Base-by-base conservation (phyloP, 2,888 invertebrate species). In the Meteorus colon region DNA sequence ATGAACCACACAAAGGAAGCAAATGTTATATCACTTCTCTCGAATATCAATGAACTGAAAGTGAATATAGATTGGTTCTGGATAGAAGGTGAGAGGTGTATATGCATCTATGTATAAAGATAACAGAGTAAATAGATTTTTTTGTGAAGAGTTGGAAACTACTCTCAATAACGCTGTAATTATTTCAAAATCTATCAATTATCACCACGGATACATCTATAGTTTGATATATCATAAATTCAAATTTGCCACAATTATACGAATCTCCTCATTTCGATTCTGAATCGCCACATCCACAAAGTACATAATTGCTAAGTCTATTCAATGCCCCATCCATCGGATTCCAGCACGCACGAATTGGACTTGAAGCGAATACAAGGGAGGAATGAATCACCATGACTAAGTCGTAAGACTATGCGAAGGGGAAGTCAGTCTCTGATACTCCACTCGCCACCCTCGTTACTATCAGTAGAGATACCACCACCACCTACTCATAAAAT, bases 301-400 rank as follows among this genome's bases (percentile, higher is more conserved):
- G 19, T n/a, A 55, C 55, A 55, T 8, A 8, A 55, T 24, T 48
- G 6, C 55, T 6, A 24, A 55, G 19, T 55, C 10, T 66, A 66
- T 45, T 45, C 12, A 66, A 66, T 66, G 37, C 67, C 41, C 55
- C 27, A 34, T 29, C 34, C 34, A 24, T n/a, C 29, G 45, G 60
- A 74, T 74, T 59, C 59, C 74, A 60, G 45, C 67, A 59, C 67
- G 71, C 48, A 48, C 63, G 19, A 55, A 55, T 55, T 4, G 4
- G 19, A 19, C 55, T 72, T 48, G 63, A 16, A 48, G 59, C 60
- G 29, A 62, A 55, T 55, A 55, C 24, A 48, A 67, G 16, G 14
- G 41, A 27, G 29, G 62, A 62, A 68, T 74, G 74, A 74, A 74
- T 74, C 74, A 74, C 74, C 51, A 74, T 68, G 62, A 69, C 74